Percentiles rank a stretch among this genome's conserved stretches.
Evolutionary conservation across 2,888 invertebrate genomes (phyloP).

Genomic region (Allolobophora icterica): DNA sequence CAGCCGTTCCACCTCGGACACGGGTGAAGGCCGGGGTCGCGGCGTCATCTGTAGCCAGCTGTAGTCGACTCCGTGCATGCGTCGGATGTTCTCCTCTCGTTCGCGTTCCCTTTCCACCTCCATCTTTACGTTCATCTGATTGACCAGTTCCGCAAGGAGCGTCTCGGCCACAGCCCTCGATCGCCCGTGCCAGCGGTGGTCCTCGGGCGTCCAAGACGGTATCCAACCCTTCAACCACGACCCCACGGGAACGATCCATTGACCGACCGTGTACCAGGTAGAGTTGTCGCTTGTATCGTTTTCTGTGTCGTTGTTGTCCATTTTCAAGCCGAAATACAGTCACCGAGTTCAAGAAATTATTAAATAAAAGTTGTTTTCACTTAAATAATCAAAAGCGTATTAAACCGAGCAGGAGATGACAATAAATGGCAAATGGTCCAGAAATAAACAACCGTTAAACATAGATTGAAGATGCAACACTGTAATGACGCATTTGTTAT

Average conservation of each 20-base stretch:
- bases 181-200: not conserved
- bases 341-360: not conserved
- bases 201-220: not conserved
- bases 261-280: not conserved
- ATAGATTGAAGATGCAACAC: not conserved
- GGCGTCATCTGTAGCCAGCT: not conserved
- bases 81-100: not conserved
- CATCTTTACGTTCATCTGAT: not conserved
- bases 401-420: not conserved
- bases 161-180: constrained; percentile 21
- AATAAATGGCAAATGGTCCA: not conserved
- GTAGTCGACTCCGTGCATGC: constrained; percentile 12
- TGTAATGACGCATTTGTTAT: not conserved
- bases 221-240: constrained; percentile 7
- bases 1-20: not conserved
- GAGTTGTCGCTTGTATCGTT: not conserved
- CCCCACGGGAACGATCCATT: not conserved
- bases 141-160: not conserved
- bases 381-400: not conserved
- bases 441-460: not conserved
- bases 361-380: not conserved
- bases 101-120: not conserved
- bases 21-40: not conserved
- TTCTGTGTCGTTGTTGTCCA: not conserved
- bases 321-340: not conserved